Percentiles rank a stretch among this genome's conserved stretches.
Conservation (phyloP, 2,888 invertebrate genomes). For the Apotomis capreana region DNA sequence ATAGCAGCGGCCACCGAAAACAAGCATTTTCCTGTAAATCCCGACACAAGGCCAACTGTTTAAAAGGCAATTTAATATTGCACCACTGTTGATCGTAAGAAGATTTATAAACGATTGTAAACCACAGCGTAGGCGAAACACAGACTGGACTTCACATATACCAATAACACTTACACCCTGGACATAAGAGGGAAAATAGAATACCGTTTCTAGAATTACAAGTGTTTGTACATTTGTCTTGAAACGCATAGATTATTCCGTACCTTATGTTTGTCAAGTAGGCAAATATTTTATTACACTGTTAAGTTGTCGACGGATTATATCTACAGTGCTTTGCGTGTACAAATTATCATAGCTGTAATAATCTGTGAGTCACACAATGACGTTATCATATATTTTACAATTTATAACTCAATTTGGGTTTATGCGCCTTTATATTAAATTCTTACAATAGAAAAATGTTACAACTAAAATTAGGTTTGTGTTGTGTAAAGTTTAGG, state of each 20-base stretch:
- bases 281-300: constrained; percentile 59
- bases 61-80: constrained; percentile 33
- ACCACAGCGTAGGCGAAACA: constrained; percentile 41
- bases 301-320: constrained; percentile 56
- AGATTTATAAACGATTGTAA: constrained; percentile 42
- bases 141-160: constrained; percentile 1
- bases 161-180: not conserved
- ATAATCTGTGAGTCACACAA: constrained; percentile 46
- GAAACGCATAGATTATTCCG: constrained; percentile 62
- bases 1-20: not conserved
- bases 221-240: constrained; percentile 69
- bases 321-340: constrained; percentile 58
- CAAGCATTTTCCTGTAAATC: not conserved
- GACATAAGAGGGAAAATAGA: constrained; percentile 7
- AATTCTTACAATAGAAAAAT: not conserved
- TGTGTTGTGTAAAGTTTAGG: too few relatives aligned
- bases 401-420: constrained; percentile 30
- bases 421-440: constrained; percentile 1
- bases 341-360: constrained; percentile 53
- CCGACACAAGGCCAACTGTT: constrained; percentile 4
- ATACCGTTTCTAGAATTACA: constrained; percentile 17
- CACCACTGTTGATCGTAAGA: constrained; percentile 40
- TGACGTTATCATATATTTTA: constrained; percentile 21
- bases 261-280: constrained; percentile 56
- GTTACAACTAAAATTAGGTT: too few relatives aligned